phyloP scores from a whole-genome alignment of 2,888 invertebrate species.

The Germaria angustata region DNA sequence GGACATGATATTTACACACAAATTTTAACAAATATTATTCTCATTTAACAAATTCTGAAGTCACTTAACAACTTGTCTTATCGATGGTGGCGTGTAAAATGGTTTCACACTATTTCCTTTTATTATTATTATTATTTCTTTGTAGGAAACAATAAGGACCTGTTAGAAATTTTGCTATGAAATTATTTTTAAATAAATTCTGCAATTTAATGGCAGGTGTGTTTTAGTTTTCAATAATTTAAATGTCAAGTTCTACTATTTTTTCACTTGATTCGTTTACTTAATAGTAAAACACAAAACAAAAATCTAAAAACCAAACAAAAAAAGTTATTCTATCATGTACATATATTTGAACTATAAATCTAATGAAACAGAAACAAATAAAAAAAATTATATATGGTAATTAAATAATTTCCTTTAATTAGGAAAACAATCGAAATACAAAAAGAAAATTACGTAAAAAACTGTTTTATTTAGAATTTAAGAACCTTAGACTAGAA shows the following conservation, averaged over 20 bases:
- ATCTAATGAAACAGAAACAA: slow-evolving; percentile 41
- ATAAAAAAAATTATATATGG: neutral
- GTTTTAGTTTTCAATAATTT: neutral
- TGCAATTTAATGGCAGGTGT: neutral
- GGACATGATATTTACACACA: slow-evolving; percentile 35
- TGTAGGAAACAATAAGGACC: neutral
- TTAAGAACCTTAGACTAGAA: slow-evolving; percentile 11
- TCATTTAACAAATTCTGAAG: slow-evolving; percentile 2
- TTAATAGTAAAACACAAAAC: slow-evolving; percentile 36
- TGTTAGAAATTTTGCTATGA: neutral
- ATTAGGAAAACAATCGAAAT: slow-evolving; percentile 24
- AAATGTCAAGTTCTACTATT: neutral
- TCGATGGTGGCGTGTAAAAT: slow-evolving; percentile 14
- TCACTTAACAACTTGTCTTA: slow-evolving; percentile 18
- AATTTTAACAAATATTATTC: slow-evolving; percentile 19
- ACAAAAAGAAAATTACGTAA: slow-evolving; percentile 6
- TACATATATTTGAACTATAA: slow-evolving; percentile 42
- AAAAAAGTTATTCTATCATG: slow-evolving; percentile 17
- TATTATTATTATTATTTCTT: neutral
- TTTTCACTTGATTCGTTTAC: neutral
- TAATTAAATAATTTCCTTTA: slow-evolving; percentile 21
- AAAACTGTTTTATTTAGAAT: neutral
- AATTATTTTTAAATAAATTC: neutral
- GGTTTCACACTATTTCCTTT: neutral
- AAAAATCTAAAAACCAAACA: slow-evolving; percentile 27